These are phyloP conservation scores for Mastacembelus armatus DNA, from an alignment of 2,797 vertebrate genomes.

Conservation along the genomic window DNA sequence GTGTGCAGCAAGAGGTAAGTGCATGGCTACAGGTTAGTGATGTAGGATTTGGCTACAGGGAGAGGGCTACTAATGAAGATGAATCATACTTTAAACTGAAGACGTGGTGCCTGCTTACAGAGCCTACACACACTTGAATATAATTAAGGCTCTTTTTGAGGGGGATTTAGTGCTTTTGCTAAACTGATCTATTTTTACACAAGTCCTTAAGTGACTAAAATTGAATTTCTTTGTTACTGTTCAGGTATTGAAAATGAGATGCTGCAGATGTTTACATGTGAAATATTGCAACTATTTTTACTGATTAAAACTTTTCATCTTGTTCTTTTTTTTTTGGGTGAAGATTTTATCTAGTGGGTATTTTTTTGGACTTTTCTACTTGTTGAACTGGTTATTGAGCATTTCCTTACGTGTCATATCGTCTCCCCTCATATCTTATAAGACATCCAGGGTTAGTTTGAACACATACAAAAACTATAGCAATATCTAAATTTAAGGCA, in stretches of 20 bases:
- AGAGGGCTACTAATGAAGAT: conserved; percentile 42
- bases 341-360: not conserved
- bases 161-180: conserved; percentile 49
- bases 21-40: not conserved
- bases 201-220: conserved; percentile 63
- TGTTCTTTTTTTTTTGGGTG: not conserved
- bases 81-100: conserved; percentile 30
- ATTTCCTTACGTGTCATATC: too few species aligned
- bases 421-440: too few species aligned
- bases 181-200: conserved; percentile 80
- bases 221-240: conserved; percentile 72
- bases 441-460: too few species aligned
- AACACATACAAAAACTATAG: too few species aligned
- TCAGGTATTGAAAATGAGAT: conserved; percentile 77
- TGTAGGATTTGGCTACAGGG: conserved; percentile 45
- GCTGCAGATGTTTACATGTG: conserved; percentile 82
- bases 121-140: conserved; percentile 45
- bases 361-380: too few species aligned
- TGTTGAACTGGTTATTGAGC: too few species aligned
- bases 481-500: too few species aligned
- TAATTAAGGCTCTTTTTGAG: conserved; percentile 26
- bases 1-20: not conserved
- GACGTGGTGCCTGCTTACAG: conserved; percentile 8
- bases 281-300: conserved; percentile 81
- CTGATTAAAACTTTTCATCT: conserved; percentile 71